Evolutionary conservation across 2,113 vertebrate genomes (phyloP), one percentile per base, ranked within the genome.

Genomic region (Mirounga angustirostris): DNA sequence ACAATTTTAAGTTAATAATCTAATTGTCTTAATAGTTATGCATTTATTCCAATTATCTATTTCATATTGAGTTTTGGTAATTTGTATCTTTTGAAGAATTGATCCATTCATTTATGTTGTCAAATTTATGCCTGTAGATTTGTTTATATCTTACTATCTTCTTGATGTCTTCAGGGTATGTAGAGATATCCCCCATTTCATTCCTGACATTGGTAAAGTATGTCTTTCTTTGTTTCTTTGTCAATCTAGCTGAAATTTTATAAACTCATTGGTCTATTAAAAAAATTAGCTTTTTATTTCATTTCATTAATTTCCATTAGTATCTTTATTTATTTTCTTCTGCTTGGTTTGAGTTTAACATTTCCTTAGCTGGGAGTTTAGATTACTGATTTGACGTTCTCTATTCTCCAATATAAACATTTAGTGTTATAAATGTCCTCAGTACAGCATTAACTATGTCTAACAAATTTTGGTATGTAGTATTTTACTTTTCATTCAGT

Each of bases 401-500:
- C 40, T 73, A 73, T 83, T 73, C 56, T 73, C 21, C 30, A 83
- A 59, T 59, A 67, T 83, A 92, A 71, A 40, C 15, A 92, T 83
- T 71, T 83, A 73, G 52, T 92, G 21, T 92, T 83, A 46, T 50
- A 83, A 58, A 92, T 92, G 43, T 46, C 19, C 36, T 59, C 28
- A 59, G 65, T 9, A 82, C 36, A 71, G 30, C 36, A 61, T 59
- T 58, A 71, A 59, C 52, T 59, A 50, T 50, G 30, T 61, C 80
- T 67, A 92, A 83, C 10, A 50, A 26, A 73, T 59, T 92, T 59
- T 58, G 28, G 13, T n/a, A 92, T 18, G 36, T 82, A n/a, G 13
- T n/a, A 82, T 56, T 81, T 56, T 58, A 58, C 36, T 91, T 69
- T 91, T 69, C 63, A 91, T 43, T 81, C 78, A 92, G 52, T 82